Conservation (phyloP, 1,140 invertebrate species). For the Frieseomelitta varia region DNA sequence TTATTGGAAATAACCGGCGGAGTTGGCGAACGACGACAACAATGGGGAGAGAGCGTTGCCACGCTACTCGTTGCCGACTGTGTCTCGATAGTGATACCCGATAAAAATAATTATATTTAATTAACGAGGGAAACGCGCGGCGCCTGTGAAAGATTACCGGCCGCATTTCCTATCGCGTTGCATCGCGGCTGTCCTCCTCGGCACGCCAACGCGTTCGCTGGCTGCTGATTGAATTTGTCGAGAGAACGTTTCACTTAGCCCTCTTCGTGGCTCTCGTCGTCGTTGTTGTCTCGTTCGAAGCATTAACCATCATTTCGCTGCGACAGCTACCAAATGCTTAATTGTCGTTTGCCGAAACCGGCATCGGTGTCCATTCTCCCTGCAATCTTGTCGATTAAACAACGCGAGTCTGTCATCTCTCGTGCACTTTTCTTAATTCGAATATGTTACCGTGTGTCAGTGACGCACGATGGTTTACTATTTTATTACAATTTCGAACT, state of each 20-base stretch:
- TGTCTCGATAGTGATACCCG: conserved; percentile 19
- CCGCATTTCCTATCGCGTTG: neutral
- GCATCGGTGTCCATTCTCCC: too few species aligned
- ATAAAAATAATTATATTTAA: conserved; percentile 61
- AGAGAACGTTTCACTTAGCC: neutral
- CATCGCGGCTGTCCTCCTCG: neutral
- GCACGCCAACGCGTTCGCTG: neutral
- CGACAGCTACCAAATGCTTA: too few species aligned
- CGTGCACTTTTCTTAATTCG: too few species aligned
- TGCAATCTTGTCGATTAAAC: too few species aligned
- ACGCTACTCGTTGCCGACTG: neutral
- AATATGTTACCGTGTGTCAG: too few species aligned
- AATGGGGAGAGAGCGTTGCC: neutral
- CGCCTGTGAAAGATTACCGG: conserved; percentile 11
- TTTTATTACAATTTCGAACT: too few species aligned
- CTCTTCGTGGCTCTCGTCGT: neutral
- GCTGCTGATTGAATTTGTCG: conserved; percentile 15
- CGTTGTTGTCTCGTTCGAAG: too few species aligned
- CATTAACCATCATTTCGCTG: too few species aligned
- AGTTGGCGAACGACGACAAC: conserved; percentile 18
- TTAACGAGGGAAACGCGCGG: conserved; percentile 42
- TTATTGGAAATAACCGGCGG: conserved; percentile 31
- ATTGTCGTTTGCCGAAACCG: too few species aligned
- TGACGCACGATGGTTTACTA: too few species aligned
- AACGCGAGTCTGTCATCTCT: too few species aligned